Conservation (phyloP, 2,797 vertebrate species). For the Sebastiscus tertius region DNA sequence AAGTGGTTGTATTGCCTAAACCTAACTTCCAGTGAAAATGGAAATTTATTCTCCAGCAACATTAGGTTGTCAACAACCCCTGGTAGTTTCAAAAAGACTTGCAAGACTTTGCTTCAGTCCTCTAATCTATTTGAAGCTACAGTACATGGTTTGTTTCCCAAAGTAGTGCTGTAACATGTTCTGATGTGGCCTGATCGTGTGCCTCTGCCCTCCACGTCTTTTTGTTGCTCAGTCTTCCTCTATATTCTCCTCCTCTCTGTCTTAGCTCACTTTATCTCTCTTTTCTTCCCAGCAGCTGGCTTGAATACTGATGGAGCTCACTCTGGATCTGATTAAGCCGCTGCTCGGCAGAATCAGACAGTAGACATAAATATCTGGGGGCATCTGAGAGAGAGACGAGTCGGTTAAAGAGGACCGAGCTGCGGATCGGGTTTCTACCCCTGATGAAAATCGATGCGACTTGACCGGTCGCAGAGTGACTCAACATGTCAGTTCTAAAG, state of each 20-base stretch:
- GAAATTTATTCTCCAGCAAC: too few species aligned
- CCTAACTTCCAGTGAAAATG: too few species aligned
- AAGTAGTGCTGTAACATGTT: constrained; percentile 1
- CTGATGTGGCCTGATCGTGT: constrained; percentile 5
- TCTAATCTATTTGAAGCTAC: constrained; percentile 4
- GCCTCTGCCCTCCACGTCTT: constrained; percentile 19
- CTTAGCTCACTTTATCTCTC: constrained; percentile 50
- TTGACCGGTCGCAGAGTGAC: constrained; percentile 78
- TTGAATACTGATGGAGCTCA: constrained; percentile 75
- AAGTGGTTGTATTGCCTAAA: too few species aligned
- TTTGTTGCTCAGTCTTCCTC: constrained; percentile 34
- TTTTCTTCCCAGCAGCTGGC: constrained; percentile 61
- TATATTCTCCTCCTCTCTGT: constrained; percentile 29
- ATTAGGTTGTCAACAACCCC: too few species aligned
- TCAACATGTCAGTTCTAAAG: constrained; percentile 78
- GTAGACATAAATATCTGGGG: constrained; percentile 82
- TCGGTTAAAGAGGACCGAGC: constrained; percentile 66
- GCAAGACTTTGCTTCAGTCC: background rate
- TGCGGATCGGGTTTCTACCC: constrained; percentile 74
- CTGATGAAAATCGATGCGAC: constrained; percentile 81
- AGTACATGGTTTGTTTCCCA: background rate
- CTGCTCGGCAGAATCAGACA: constrained; percentile 77
- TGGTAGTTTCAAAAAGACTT: background rate
- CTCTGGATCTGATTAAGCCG: constrained; percentile 80
- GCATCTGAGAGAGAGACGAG: constrained; percentile 72